These are phyloP conservation scores for Drosophila kohkoa DNA, from an alignment of 1,140 invertebrate species.

Conservation along the genomic window DNA sequence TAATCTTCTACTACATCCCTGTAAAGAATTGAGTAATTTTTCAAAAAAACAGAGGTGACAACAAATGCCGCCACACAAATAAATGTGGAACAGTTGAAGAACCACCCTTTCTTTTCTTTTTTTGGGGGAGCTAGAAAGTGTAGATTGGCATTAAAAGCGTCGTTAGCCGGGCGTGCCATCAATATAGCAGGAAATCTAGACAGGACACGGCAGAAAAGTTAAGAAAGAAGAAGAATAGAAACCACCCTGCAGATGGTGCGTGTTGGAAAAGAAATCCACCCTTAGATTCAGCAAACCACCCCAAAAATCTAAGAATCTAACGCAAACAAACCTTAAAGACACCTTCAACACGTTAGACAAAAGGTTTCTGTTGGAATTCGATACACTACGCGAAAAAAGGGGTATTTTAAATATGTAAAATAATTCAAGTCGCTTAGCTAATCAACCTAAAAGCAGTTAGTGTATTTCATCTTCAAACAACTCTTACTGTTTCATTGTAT, in stretches of 20 bases:
- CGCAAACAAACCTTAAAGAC: conserved; percentile 54
- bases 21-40: conserved; percentile 28
- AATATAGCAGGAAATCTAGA: conserved; percentile 63
- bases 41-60: conserved; percentile 41
- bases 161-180: conserved; percentile 60
- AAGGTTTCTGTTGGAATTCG: conserved; percentile 1
- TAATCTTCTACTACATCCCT: not conserved
- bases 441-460: not conserved
- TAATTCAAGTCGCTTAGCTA: not conserved
- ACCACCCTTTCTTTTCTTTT: conserved; percentile 50
- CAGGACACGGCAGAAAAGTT: conserved; percentile 44
- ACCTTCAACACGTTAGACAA: conserved; percentile 43
- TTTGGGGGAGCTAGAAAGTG: not conserved
- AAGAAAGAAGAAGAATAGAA: conserved; percentile 38
- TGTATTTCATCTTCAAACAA: not conserved
- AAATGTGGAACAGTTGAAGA: conserved; percentile 32
- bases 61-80: conserved; percentile 52
- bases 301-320: conserved; percentile 34
- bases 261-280: conserved; percentile 50
- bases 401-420: not conserved
- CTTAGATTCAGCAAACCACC: conserved; percentile 55
- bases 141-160: conserved; percentile 51
- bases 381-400: not conserved
- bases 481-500: not conserved
- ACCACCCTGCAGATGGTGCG: conserved; percentile 35